phyloP scores from a whole-genome alignment of 2,888 invertebrate species.

The Sceliomorpha sp. region DNA sequence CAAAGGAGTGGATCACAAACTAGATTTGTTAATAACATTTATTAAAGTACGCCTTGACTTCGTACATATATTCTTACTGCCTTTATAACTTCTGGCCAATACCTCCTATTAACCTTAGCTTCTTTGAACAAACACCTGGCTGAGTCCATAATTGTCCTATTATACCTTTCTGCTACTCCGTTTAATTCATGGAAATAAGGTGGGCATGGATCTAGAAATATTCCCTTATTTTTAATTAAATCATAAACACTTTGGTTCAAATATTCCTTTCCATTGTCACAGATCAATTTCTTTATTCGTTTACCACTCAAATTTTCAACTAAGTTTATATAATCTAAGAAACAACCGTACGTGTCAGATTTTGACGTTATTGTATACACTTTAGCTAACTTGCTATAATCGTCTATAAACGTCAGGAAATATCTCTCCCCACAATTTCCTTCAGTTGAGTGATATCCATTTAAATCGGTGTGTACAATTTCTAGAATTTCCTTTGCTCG shows the following conservation, averaged over 20 bases:
- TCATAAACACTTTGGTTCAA: slow-evolving; percentile 3
- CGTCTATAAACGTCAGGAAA: no score
- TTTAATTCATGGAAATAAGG: slow-evolving; percentile 8
- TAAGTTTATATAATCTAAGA: slow-evolving; percentile 6
- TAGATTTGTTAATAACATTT: no score
- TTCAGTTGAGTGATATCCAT: no score
- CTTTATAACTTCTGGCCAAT: slow-evolving; percentile 12
- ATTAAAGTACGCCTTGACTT: no score
- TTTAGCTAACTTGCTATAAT: no score
- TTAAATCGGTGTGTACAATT: no score
- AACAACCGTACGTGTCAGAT: slow-evolving; percentile 3
- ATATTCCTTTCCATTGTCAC: slow-evolving; percentile 16
- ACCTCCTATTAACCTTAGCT: slow-evolving; percentile 2
- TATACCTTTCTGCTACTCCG: slow-evolving; percentile 6
- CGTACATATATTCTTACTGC: no score
- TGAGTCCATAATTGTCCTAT: slow-evolving; percentile 8
- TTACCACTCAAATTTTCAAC: slow-evolving; percentile 4
- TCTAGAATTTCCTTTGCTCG: no score
- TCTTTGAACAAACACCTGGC: slow-evolving; percentile 6
- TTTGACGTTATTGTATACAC: slow-evolving; percentile 10
- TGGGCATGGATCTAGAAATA: slow-evolving; percentile 6
- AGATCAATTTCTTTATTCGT: slow-evolving; percentile 4
- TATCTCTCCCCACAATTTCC: no score
- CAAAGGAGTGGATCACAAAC: no score
- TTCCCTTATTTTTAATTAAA: slow-evolving; percentile 14